Evolutionary conservation across 2,888 invertebrate species (phyloP).

Genomic region (Oligia fasciuncula): DNA sequence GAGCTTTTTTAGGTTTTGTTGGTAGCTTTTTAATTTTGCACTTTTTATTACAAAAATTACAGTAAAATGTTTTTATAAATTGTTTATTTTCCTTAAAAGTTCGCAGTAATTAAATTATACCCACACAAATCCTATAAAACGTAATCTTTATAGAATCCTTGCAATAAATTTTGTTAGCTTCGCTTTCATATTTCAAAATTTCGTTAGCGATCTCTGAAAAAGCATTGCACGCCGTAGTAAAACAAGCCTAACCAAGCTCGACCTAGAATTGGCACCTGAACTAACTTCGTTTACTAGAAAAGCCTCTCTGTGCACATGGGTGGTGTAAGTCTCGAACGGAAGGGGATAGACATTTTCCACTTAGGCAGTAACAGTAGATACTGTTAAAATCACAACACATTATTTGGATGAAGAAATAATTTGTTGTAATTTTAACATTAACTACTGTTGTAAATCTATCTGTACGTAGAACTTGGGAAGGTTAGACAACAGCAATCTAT

Average conservation of each 20-base stretch:
- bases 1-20: not conserved
- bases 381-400: no score
- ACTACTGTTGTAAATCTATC: not conserved
- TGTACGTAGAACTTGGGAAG: fast-evolving
- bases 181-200: conserved; percentile 50
- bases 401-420: not conserved
- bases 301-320: conserved; percentile 73
- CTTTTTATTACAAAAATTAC: not conserved
- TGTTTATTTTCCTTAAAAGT: not conserved
- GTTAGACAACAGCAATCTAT: not conserved
- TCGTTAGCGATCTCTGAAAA: conserved; percentile 62
- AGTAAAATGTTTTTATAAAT: not conserved
- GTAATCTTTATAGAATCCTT: not conserved
- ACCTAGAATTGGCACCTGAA: conserved; percentile 82
- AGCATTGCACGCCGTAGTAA: conserved; percentile 69
- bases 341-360: conserved; percentile 36
- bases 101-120: not conserved
- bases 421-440: not conserved
- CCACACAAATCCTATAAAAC: not conserved
- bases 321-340: conserved; percentile 53
- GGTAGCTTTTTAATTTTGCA: conserved; percentile 21
- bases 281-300: conserved; percentile 82
- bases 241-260: conserved; percentile 78
- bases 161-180: conserved; percentile 15
- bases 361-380: not conserved